Conservation (phyloP, 2,797 vertebrate genomes). For the Pelobates cultripes region DNA sequence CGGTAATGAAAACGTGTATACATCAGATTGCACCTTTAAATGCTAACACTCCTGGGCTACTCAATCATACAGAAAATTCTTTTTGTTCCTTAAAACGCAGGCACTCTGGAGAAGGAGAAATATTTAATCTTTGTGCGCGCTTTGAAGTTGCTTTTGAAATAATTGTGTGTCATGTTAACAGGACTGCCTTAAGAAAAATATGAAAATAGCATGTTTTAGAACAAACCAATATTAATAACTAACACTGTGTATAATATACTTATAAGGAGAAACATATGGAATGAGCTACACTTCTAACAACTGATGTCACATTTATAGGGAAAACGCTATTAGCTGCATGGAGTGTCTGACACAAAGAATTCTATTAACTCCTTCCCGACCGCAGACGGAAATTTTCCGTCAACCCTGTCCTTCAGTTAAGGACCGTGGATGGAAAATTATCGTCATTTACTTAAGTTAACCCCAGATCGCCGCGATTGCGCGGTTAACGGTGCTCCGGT, state of each 20-base stretch:
- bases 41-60: neutral
- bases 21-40: slow-evolving; percentile 5
- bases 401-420: too few species aligned
- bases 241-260: neutral
- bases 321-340: too few species aligned
- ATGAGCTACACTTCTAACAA: too few species aligned
- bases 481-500: too few species aligned
- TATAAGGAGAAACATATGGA: neutral
- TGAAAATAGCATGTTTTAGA: slow-evolving; percentile 6
- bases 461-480: too few species aligned
- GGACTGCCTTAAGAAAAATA: slow-evolving; percentile 5
- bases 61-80: neutral
- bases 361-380: too few species aligned
- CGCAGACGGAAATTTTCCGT: too few species aligned
- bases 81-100: neutral
- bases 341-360: too few species aligned
- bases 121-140: neutral
- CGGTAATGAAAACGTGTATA: neutral
- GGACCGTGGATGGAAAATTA: too few species aligned
- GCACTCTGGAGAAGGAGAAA: neutral
- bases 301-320: too few species aligned
- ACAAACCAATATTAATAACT: slow-evolving; percentile 2
- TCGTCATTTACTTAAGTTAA: too few species aligned
- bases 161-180: slow-evolving; percentile 17
- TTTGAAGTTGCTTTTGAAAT: slow-evolving; percentile 14